Base-by-base conservation (phyloP, 1,140 invertebrate genomes). In the Myzus persicae region DNA sequence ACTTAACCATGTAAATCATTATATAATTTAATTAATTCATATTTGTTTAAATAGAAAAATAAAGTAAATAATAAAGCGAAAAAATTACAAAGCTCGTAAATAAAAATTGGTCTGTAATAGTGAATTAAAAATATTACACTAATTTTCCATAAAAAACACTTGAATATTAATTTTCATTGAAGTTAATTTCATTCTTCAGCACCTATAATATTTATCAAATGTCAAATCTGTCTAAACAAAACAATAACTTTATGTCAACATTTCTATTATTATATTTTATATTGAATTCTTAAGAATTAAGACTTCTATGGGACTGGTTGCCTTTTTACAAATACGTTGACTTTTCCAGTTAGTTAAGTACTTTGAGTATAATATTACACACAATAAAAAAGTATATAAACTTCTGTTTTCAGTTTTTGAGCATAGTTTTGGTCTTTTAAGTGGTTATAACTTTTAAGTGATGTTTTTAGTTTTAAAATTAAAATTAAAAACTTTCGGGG, bases 371-470 rank as follows among this genome's bases (percentile, higher is more conserved):
- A n/a, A 14, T n/a, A 67, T 67, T 67, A 67, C n/a, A 67, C 59
- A n/a, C 59, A 67, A 67, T 67, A 67, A 67, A 67, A 59, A 67
- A n/a, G 31, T 67, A 67, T 67, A 67, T n/a, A n/a, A 67, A 67
- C 59, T 67, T 67, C 14, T 67, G 59, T 67, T 67, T 67, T 67
- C 14, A 67, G 59, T n/a, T n/a, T 67, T 67, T n/a, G 31, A n/a
- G n/a, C 14, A n/a, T n/a, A 18, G 31, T n/a, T 67, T n/a, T 67
- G 0, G 4, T n/a, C 0, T 67, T 67, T 67, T 67, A n/a, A 67
- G 59, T 59, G 31, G 59, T 67, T 67, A n/a, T 67, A n/a, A 67
- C 31, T n/a, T 67, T 67, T 18, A 67, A n/a, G 31, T n/a, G 14
- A 67, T 67, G 31, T 67, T n/a, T 67, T 67, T 67, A 67, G 31